A percentile compares a stretch with the other conserved stretches of the same genome.
These are phyloP conservation scores for Cliona cf. orientalis DNA, from an alignment of 37 sponge, comb jelly and placozoan genomes.

Conservation along the genomic window DNA sequence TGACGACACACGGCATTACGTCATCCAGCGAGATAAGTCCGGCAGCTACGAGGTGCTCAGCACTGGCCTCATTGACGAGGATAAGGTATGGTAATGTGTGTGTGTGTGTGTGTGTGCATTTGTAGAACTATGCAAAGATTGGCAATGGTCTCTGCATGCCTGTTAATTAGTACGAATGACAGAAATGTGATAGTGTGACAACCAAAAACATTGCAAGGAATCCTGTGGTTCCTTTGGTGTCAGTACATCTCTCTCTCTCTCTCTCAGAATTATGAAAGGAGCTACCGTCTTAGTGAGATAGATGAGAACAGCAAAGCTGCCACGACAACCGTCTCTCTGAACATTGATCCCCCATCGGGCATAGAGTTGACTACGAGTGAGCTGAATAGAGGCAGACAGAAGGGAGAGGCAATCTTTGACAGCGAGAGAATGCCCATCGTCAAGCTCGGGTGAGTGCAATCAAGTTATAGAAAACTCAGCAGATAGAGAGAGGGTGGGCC, in stretches of 20 bases:
- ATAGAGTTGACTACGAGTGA: not conserved
- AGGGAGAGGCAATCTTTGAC: slow-evolving; percentile 42
- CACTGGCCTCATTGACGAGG: not conserved
- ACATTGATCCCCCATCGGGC: slow-evolving; percentile 4
- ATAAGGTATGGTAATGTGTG: not conserved
- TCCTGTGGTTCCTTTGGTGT: too few species aligned
- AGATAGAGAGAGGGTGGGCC: not conserved
- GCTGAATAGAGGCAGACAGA: not conserved
- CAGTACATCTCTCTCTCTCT: not conserved
- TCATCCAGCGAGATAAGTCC: slow-evolving; percentile 3
- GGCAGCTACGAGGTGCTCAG: slow-evolving; percentile 41
- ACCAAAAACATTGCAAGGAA: too few species aligned
- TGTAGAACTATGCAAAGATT: too few species aligned
- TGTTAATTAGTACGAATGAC: not conserved
- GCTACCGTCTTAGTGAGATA: slow-evolving; percentile 20
- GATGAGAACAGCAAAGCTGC: slow-evolving; percentile 30
- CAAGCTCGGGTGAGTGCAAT: slow-evolving; percentile 49
- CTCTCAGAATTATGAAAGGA: not conserved
- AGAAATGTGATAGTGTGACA: not conserved
- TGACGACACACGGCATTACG: slow-evolving; percentile 8
- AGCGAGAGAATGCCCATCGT: slow-evolving; percentile 58
- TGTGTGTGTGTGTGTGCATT: not conserved
- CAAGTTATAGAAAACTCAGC: too few species aligned
- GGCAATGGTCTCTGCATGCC: not conserved
- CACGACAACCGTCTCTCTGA: slow-evolving; percentile 28